Conservation (phyloP, 2,113 vertebrate genomes). For the Chaetodon trifascialis region DNA sequence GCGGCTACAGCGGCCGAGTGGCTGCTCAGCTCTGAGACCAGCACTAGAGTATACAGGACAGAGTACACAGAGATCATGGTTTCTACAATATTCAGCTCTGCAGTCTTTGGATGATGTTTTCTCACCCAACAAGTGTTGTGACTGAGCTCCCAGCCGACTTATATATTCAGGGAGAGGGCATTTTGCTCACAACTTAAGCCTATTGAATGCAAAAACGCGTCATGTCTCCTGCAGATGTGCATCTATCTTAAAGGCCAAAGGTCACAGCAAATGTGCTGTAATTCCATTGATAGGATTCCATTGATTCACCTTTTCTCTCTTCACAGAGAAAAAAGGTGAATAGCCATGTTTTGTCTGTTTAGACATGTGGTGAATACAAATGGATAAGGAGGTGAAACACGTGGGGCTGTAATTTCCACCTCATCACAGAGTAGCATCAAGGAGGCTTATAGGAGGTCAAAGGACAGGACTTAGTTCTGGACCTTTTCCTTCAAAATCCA, state of each 20-base stretch:
- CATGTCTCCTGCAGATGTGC: slow-evolving; percentile 14
- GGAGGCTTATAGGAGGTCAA: slow-evolving; percentile 25
- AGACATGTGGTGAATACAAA: slow-evolving; percentile 38
- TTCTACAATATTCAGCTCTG: slow-evolving; percentile 47
- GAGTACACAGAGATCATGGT: slow-evolving; percentile 83
- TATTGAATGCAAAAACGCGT: slow-evolving; percentile 3
- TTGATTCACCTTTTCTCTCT: background rate
- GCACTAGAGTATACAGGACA: slow-evolving; percentile 84
- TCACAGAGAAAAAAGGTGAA: slow-evolving; percentile 24
- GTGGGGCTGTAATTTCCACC: slow-evolving; percentile 17
- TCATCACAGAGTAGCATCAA: slow-evolving; percentile 7
- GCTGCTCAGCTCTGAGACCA: slow-evolving; percentile 87
- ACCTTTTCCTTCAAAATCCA: slow-evolving; percentile 24
- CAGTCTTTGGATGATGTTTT: background rate
- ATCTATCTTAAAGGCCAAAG: slow-evolving; percentile 8
- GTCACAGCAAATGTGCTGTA: background rate
- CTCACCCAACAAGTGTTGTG: background rate
- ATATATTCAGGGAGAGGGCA: slow-evolving; percentile 59
- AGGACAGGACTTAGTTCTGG: slow-evolving; percentile 38
- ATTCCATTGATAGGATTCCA: slow-evolving; percentile 10
- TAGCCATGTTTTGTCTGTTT: slow-evolving; percentile 45
- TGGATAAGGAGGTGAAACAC: background rate
- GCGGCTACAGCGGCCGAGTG: slow-evolving; percentile 81
- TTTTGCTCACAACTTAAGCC: background rate
- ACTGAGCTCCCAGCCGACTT: slow-evolving; percentile 28